Percentiles rank a stretch among this genome's conserved stretches.
Conservation (phyloP, 2,888 invertebrate species). For the Rotaria magnacalcarata region DNA sequence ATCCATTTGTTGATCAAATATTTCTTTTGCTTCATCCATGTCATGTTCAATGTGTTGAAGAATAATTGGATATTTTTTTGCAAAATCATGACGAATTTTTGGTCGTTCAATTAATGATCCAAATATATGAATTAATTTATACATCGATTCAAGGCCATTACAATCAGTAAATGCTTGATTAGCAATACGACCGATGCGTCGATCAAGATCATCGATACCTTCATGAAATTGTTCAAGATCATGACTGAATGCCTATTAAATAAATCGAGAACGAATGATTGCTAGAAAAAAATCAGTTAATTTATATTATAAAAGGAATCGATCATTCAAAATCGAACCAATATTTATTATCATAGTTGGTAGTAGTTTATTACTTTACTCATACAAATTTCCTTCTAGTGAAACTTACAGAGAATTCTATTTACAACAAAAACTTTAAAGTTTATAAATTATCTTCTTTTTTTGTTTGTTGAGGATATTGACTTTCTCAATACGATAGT, state of each 20-base stretch:
- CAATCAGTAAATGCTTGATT: slow-evolving; percentile 90
- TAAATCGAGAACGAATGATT: background rate
- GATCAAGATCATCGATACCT: slow-evolving; percentile 78
- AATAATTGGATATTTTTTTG: slow-evolving; percentile 75
- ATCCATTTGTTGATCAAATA: slow-evolving; percentile 57
- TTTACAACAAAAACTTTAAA: too few species aligned
- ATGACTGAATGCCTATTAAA: slow-evolving; percentile 67
- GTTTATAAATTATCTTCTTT: too few species aligned
- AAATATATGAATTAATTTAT: slow-evolving; percentile 83
- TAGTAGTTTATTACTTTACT: too few species aligned
- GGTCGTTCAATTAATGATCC: slow-evolving; percentile 81
- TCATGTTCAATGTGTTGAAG: slow-evolving; percentile 66
- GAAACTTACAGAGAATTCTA: too few species aligned
- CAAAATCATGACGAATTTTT: slow-evolving; percentile 79
- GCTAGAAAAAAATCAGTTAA: too few species aligned
- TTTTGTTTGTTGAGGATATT: too few species aligned
- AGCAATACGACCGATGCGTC: slow-evolving; percentile 80
- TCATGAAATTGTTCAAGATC: slow-evolving; percentile 79
- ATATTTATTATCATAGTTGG: too few species aligned
- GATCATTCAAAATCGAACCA: too few species aligned
- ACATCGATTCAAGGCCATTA: slow-evolving; percentile 79
- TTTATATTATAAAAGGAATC: too few species aligned
- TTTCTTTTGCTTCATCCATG: slow-evolving; percentile 55
- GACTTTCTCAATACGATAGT: too few species aligned
- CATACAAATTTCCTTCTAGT: too few species aligned